Evolutionary conservation across 2,113 vertebrate species (phyloP).

Genomic region (Orthonyx spaldingii): DNA sequence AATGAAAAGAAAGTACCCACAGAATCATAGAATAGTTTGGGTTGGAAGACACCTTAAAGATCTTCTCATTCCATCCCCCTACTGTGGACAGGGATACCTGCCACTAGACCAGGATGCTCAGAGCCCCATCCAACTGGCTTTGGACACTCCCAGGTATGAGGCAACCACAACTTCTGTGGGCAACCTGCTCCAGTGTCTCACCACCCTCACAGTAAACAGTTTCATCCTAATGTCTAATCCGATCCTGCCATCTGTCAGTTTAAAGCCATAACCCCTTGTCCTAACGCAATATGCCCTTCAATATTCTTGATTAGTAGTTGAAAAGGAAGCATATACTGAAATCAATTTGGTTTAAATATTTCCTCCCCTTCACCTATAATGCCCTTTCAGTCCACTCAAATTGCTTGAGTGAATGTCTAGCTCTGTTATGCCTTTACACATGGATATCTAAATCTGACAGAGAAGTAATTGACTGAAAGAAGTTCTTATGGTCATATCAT

Average conservation of each 20-base stretch:
- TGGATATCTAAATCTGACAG: background rate
- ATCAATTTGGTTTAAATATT: background rate
- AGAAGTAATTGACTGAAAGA: background rate
- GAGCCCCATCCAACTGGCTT: background rate
- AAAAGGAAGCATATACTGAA: background rate
- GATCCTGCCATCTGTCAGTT: background rate
- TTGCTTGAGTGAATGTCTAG: background rate
- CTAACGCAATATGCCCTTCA: background rate
- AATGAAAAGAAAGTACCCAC: background rate
- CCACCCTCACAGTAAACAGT: background rate
- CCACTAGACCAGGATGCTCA: background rate
- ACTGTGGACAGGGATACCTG: too few relatives aligned
- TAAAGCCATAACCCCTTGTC: background rate
- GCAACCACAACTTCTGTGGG: background rate
- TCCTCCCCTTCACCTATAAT: background rate
- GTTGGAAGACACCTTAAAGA: background rate
- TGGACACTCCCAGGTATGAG: background rate
- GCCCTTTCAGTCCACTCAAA: background rate
- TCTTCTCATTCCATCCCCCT: accelerated
- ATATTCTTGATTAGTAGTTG: background rate
- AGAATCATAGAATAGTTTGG: background rate
- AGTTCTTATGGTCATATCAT: background rate
- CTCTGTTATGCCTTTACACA: background rate
- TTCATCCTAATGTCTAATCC: background rate
- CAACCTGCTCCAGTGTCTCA: background rate